phyloP scores from a whole-genome alignment of 2,113 vertebrate species.

The Elephantulus edwardii region DNA sequence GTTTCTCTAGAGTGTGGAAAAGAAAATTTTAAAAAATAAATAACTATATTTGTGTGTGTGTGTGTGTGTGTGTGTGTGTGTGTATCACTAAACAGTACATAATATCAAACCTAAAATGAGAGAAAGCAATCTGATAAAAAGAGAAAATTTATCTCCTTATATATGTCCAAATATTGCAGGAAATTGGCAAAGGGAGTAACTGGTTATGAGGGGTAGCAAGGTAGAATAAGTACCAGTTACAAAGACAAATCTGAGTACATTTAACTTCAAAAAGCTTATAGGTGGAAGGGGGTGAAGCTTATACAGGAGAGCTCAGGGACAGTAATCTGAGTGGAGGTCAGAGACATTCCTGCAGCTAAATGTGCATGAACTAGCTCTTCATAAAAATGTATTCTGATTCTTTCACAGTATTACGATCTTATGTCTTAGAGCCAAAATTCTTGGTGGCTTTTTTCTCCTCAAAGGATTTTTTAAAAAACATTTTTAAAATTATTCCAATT shows the following conservation, averaged over 20 bases:
- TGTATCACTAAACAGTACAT: conserved; percentile 43
- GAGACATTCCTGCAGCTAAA: neutral
- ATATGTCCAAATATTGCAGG: neutral
- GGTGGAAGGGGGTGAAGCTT: no score
- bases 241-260: neutral
- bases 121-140: conserved; percentile 33
- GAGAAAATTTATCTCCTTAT: conserved; percentile 35
- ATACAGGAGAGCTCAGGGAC: neutral
- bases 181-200: neutral
- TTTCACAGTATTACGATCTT: neutral
- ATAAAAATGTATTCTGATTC: neutral
- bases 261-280: conserved; percentile 24
- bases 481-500: conserved; percentile 7
- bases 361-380: neutral
- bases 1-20: conserved; percentile 18
- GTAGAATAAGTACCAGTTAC: neutral
- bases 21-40: neutral
- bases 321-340: neutral
- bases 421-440: neutral
- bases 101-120: conserved; percentile 55
- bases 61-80: no score
- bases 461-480: conserved; percentile 36
- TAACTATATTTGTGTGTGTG: no score
- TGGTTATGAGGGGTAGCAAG: neutral
- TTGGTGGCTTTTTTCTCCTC: neutral